These are phyloP conservation scores for Holotrichia oblita DNA, from an alignment of 1,140 invertebrate genomes.

Conservation along the genomic window DNA sequence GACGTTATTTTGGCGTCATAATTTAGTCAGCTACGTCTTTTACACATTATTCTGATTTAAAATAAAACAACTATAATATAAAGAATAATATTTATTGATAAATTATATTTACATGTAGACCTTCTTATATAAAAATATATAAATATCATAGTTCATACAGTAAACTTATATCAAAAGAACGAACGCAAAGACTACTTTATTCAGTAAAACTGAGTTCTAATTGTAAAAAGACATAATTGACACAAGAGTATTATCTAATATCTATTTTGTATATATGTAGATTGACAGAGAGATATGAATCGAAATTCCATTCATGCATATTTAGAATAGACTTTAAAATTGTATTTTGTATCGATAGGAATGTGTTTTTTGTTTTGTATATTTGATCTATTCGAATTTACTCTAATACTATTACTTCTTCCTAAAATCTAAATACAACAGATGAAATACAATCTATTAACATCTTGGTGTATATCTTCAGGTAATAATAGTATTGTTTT, in stretches of 20 bases:
- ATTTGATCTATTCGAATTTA: not conserved
- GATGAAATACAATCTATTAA: not conserved
- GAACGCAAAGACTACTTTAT: not conserved
- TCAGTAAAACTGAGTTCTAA: not conserved
- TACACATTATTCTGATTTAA: too few species aligned
- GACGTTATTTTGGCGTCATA: too few species aligned
- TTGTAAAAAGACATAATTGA: constrained; percentile 5
- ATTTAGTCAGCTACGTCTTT: too few species aligned
- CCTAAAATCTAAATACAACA: not conserved
- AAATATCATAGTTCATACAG: constrained; percentile 28
- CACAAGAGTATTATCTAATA: constrained; percentile 15
- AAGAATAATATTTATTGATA: constrained; percentile 35
- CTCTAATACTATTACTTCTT: not conserved
- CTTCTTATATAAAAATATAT: constrained; percentile 35
- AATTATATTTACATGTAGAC: constrained; percentile 34
- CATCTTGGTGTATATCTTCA: constrained; percentile 1
- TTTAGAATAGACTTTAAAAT: not conserved
- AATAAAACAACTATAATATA: not conserved
- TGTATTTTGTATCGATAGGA: not conserved
- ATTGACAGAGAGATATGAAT: constrained; percentile 8
- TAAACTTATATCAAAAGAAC: constrained; percentile 20
- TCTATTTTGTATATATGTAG: not conserved
- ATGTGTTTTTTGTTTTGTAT: not conserved
- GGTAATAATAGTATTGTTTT: too few species aligned
- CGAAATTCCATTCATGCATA: not conserved